phyloP scores from a whole-genome alignment of 2,888 invertebrate species.

The Nomada fabriciana region DNA sequence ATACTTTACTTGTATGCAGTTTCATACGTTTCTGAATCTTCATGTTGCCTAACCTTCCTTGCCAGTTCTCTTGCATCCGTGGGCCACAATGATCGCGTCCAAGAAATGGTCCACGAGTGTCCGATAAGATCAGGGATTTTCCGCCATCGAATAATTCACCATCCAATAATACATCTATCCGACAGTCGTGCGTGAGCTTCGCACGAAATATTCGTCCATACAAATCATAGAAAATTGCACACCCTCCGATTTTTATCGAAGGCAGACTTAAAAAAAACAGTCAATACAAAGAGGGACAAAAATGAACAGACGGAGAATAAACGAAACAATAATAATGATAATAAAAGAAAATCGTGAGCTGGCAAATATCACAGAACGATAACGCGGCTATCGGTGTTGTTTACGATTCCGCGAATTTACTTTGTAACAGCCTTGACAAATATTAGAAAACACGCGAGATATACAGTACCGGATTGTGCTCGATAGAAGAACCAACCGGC shows the following conservation, averaged over 20 bases:
- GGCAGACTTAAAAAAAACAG: background rate
- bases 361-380: slow-evolving; percentile 20
- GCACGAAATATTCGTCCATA: background rate
- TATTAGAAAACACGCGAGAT: slow-evolving; percentile 36
- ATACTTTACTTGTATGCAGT: too few species aligned
- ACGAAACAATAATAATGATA: slow-evolving; percentile 11
- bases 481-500: background rate
- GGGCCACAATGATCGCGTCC: background rate
- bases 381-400: slow-evolving; percentile 39
- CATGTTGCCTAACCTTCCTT: background rate
- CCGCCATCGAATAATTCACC: slow-evolving; percentile 36
- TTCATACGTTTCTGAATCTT: too few species aligned
- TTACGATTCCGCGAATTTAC: slow-evolving; percentile 50
- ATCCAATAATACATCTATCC: background rate
- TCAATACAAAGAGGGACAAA: background rate
- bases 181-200: background rate
- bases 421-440: slow-evolving; percentile 38
- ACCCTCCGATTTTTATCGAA: background rate
- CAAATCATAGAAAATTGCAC: background rate
- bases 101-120: background rate
- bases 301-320: background rate
- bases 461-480: background rate
- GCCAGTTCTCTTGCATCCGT: background rate
- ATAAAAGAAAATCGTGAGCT: background rate
- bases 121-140: slow-evolving; percentile 46